phyloP scores from a whole-genome alignment of 2,797 vertebrate species.

The Lepilemur septentrionalis region DNA sequence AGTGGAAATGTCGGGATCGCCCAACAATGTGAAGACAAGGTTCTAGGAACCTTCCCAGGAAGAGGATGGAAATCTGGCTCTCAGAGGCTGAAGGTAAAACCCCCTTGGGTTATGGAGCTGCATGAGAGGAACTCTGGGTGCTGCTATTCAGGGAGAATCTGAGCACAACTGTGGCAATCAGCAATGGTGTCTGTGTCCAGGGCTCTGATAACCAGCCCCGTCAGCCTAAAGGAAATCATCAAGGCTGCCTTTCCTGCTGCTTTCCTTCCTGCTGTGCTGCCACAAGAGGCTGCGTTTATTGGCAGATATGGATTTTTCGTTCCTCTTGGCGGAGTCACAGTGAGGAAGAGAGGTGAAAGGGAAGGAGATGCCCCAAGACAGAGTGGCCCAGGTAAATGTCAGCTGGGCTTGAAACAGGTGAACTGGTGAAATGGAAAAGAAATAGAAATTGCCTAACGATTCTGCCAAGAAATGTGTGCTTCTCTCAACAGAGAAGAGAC shows the following conservation, averaged over 20 bases:
- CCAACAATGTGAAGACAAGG: fast-evolving
- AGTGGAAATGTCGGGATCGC: fast-evolving
- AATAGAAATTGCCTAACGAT: not conserved
- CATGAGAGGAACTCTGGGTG: not conserved
- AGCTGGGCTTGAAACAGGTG: not conserved
- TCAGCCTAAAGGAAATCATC: no score
- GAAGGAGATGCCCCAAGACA: not conserved
- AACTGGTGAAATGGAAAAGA: not conserved
- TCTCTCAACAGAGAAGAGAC: not conserved
- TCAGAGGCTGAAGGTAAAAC: not conserved
- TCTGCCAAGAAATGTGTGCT: not conserved
- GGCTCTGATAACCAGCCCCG: not conserved
- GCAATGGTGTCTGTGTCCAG: not conserved
- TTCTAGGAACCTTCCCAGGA: not conserved
- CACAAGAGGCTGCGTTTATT: not conserved
- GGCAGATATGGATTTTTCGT: not conserved
- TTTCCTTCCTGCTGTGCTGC: not conserved
- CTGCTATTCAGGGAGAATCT: not conserved
- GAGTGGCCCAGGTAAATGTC: not conserved
- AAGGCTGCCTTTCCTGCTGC: not conserved
- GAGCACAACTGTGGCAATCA: no score
- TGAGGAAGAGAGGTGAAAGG: not conserved
- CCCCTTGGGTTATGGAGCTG: not conserved
- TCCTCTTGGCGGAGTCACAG: not conserved
- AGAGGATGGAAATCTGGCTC: not conserved